Evolutionary conservation across 2,113 vertebrate species (phyloP).

Genomic region (Mixornis gularis): DNA sequence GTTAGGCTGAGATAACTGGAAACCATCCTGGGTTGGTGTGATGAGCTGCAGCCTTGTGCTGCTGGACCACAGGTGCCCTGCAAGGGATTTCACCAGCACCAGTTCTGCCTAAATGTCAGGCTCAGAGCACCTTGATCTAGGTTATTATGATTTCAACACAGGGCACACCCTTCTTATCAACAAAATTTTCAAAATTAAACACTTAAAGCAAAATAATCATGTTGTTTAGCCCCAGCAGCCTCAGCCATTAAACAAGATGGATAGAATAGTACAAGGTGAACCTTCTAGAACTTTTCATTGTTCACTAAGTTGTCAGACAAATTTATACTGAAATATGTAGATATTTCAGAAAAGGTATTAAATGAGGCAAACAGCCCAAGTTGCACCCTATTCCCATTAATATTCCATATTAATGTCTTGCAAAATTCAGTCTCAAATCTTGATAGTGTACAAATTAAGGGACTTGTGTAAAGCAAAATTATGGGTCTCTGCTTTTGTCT

Average conservation of each 20-base stretch:
- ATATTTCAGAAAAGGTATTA: not conserved
- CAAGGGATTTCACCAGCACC: not conserved
- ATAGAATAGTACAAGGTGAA: not conserved
- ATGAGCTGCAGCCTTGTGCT: not conserved
- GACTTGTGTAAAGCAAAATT: not conserved
- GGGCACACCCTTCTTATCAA: not conserved
- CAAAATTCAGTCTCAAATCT: not conserved
- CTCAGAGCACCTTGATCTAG: not conserved
- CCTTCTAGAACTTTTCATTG: not conserved
- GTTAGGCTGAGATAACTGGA: not conserved
- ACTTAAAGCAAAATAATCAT: not conserved
- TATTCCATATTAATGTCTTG: not conserved
- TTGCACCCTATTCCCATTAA: not conserved
- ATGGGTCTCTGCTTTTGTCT: not conserved
- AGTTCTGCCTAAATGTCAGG: not conserved
- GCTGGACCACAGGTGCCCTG: not conserved
- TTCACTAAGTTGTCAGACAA: not conserved
- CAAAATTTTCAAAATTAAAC: not conserved
- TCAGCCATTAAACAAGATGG: not conserved
- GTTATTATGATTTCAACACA: not conserved
- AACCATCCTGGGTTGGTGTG: not conserved
- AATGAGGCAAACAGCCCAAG: not conserved
- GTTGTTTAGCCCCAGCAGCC: not conserved
- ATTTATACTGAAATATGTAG: not conserved
- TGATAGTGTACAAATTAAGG: not conserved